These are phyloP conservation scores for Oscheius myriophilus DNA, from an alignment of 2,888 invertebrate species.

Conservation along the genomic window DNA sequence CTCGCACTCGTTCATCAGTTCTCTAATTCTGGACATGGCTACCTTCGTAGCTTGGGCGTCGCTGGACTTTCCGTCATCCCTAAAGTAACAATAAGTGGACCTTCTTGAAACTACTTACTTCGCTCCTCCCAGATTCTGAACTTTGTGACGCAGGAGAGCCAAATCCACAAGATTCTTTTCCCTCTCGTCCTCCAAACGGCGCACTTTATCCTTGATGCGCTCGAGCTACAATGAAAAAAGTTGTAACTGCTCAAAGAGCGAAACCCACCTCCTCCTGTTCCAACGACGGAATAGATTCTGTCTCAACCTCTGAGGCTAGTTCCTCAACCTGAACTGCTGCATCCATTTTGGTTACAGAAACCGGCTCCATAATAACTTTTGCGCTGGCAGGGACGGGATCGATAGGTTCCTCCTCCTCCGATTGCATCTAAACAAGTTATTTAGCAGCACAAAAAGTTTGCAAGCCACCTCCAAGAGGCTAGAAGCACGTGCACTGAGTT, in stretches of 20 bases:
- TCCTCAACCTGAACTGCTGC: constrained; percentile 8
- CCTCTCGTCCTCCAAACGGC: constrained; percentile 38
- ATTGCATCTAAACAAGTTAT: background rate
- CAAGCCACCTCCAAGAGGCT: too few species aligned
- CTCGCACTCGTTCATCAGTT: constrained; percentile 39
- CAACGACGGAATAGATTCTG: background rate
- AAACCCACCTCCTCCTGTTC: constrained; percentile 13
- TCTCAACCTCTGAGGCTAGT: background rate
- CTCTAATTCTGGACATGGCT: constrained; percentile 41
- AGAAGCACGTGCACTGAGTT: too few species aligned
- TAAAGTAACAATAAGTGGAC: background rate
- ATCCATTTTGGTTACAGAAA: constrained; percentile 2
- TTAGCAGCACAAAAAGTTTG: too few species aligned
- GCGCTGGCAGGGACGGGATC: too few species aligned
- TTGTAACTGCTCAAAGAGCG: background rate
- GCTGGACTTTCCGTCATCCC: constrained; percentile 13
- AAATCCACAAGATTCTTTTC: constrained; percentile 45
- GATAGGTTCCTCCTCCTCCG: background rate
- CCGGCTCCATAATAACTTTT: too few species aligned
- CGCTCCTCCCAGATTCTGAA: constrained; percentile 4
- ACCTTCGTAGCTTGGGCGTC: constrained; percentile 36
- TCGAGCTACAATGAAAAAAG: background rate
- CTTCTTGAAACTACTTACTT: background rate
- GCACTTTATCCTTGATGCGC: constrained; percentile 17
- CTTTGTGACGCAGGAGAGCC: constrained; percentile 35